Conservation (phyloP, 2,113 vertebrate genomes). For the Pontoporia blainvillei region DNA sequence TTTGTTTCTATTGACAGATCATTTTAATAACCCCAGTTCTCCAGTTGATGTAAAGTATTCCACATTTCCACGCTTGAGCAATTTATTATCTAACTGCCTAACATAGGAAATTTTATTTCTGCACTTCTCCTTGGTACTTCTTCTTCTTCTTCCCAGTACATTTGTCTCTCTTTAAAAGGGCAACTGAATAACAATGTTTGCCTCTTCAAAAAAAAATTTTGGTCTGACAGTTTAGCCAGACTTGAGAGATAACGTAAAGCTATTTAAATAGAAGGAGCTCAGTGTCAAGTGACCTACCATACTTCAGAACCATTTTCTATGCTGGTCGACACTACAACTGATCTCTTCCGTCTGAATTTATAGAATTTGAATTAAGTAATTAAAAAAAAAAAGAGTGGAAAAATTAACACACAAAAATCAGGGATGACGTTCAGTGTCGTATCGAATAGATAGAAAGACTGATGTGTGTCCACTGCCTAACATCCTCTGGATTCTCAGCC, state of each 20-base stretch:
- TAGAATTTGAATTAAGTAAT: background rate
- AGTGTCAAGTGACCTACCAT: background rate
- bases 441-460: background rate
- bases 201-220: background rate
- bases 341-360: background rate
- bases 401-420: background rate
- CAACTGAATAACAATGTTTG: slow-evolving; percentile 3
- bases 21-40: slow-evolving; percentile 77
- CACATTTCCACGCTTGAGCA: slow-evolving; percentile 47
- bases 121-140: slow-evolving; percentile 22
- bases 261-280: background rate
- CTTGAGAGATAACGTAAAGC: background rate
- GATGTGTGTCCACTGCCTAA: background rate
- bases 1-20: slow-evolving; percentile 72
- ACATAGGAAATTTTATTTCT: slow-evolving; percentile 36
- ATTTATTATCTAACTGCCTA: slow-evolving; percentile 45
- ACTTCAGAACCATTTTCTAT: background rate
- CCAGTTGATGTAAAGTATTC: slow-evolving; percentile 64
- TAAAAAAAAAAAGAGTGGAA: background rate
- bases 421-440: background rate
- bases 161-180: slow-evolving; percentile 37
- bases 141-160: background rate
- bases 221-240: background rate
- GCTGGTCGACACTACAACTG: background rate
- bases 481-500: background rate